Conservation (phyloP, 2,888 invertebrate genomes). For the Heteromyza rotundicornis region DNA sequence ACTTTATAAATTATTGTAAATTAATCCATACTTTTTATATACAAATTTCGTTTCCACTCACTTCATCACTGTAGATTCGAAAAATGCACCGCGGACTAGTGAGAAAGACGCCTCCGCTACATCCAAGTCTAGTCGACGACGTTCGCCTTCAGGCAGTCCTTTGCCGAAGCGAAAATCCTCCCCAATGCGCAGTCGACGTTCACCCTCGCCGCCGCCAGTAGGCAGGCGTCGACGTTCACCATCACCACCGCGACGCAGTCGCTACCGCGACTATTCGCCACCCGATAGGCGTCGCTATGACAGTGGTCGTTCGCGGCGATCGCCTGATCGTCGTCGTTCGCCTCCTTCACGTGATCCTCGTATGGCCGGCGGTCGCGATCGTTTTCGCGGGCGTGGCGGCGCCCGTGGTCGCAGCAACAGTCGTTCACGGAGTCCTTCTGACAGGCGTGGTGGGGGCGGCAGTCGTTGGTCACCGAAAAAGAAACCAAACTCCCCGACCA, state of each 20-base stretch:
- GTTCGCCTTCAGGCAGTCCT: constrained; percentile 48
- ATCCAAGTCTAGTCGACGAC: constrained; percentile 36
- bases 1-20: not conserved
- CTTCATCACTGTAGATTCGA: constrained; percentile 16
- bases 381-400: constrained; percentile 38
- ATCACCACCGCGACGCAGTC: constrained; percentile 44
- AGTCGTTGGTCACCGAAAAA: constrained; percentile 58
- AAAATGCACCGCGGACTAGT: constrained; percentile 24
- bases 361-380: no score
- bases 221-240: constrained; percentile 53
- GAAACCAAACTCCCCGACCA: constrained; percentile 40
- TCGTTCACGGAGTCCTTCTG: constrained; percentile 48
- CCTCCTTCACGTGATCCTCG: constrained; percentile 23
- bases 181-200: constrained; percentile 43
- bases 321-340: constrained; percentile 48
- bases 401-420: constrained; percentile 46
- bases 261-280: constrained; percentile 51
- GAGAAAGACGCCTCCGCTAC: constrained; percentile 31
- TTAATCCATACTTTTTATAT: no score
- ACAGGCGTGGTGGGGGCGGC: constrained; percentile 44
- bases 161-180: constrained; percentile 45
- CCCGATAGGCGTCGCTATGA: constrained; percentile 51
- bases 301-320: constrained; percentile 40
- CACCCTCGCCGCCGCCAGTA: constrained; percentile 46
- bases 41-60: not conserved